phyloP scores from a whole-genome alignment of 2,113 vertebrate genomes.

The Haemorhous mexicanus region DNA sequence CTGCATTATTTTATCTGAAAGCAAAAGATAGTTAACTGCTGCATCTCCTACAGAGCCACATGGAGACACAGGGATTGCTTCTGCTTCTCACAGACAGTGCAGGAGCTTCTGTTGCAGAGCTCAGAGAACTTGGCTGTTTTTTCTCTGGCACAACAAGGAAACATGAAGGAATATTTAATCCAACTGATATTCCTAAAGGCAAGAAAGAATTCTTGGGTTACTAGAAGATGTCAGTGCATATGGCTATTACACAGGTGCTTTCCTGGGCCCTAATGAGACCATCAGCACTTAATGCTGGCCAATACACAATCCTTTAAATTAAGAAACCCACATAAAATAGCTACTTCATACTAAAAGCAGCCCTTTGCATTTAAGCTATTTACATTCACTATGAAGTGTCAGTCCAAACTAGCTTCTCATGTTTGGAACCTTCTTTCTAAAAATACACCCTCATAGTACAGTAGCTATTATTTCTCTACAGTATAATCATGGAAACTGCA shows the following conservation, averaged over 20 bases:
- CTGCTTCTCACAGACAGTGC: not conserved
- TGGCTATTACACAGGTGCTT: not conserved
- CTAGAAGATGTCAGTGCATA: not conserved
- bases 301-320: not conserved
- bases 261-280: not conserved
- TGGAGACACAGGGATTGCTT: fast-evolving
- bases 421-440: not conserved
- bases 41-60: not conserved
- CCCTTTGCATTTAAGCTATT: not conserved
- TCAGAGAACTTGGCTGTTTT: not conserved
- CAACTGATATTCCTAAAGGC: not conserved
- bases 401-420: not conserved
- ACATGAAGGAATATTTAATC: not conserved
- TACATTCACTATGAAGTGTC: not conserved
- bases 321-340: not conserved
- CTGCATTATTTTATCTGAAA: not conserved
- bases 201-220: not conserved
- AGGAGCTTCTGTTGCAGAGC: not conserved
- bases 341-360: not conserved
- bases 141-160: not conserved
- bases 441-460: not conserved
- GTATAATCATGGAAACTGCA: conserved; percentile 8
- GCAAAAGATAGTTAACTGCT: not conserved
- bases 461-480: not conserved
- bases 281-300: not conserved